Conservation (phyloP, 2,888 invertebrate genomes). For the Sycophila texana region DNA sequence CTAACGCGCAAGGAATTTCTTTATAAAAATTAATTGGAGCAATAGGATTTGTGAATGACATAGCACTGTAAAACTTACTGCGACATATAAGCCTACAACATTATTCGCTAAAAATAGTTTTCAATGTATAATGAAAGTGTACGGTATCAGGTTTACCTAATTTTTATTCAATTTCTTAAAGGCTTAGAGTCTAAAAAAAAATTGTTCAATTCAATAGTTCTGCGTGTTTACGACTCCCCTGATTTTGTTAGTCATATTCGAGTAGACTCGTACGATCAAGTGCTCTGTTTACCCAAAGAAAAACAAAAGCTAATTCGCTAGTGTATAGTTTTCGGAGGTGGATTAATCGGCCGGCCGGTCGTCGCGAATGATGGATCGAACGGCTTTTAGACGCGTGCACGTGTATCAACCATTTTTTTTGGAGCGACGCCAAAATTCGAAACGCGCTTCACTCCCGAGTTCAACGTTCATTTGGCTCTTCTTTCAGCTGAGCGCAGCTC, state of each 20-base stretch:
- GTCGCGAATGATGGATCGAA: not conserved
- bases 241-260: too few relatives aligned
- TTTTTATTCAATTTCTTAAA: too few relatives aligned
- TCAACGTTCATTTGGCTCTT: not conserved
- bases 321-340: conserved; percentile 6
- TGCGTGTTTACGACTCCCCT: too few relatives aligned
- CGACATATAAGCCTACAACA: too few relatives aligned
- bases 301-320: not conserved
- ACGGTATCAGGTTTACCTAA: too few relatives aligned
- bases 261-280: not conserved
- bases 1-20: not conserved
- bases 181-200: too few relatives aligned
- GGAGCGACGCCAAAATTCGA: conserved; percentile 10
- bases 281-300: conserved; percentile 19
- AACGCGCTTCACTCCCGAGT: not conserved
- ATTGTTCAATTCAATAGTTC: too few relatives aligned
- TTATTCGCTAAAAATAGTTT: too few relatives aligned
- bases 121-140: too few relatives aligned
- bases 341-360: not conserved
- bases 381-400: not conserved
- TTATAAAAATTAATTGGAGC: too few relatives aligned
- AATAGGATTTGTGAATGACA: too few relatives aligned
- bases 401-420: not conserved
- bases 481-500: not conserved
- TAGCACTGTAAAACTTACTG: too few relatives aligned